Conservation (phyloP, 2,888 invertebrate genomes). For the Hoplodrina blanda region DNA sequence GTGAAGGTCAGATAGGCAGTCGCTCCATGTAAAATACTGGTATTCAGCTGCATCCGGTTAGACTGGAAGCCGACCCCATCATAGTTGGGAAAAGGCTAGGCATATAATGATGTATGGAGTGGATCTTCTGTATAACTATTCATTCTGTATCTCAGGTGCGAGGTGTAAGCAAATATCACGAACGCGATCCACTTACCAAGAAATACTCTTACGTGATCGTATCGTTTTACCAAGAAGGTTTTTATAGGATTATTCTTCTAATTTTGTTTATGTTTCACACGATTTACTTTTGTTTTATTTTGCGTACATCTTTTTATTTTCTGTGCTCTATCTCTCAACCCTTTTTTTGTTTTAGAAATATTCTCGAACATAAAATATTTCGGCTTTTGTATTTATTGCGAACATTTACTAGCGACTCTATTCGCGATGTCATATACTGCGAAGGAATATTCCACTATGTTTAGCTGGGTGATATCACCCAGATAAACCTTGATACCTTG, state of each 20-base stretch:
- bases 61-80: no score
- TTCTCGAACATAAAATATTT: not conserved
- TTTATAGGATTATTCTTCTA: slow-evolving; percentile 1
- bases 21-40: no score
- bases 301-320: not conserved
- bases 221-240: slow-evolving; percentile 10
- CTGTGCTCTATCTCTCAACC: not conserved
- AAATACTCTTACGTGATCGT: slow-evolving; percentile 31
- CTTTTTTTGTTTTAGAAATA: slow-evolving; percentile 1
- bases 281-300: not conserved
- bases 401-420: no score
- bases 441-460: no score
- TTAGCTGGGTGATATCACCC: no score
- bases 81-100: no score
- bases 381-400: no score
- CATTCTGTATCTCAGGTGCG: slow-evolving; percentile 25
- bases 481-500: no score
- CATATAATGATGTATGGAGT: no score
- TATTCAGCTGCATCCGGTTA: no score
- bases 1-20: no score
- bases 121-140: slow-evolving; percentile 4
- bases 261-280: slow-evolving; percentile 23
- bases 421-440: no score
- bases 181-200: slow-evolving; percentile 42
- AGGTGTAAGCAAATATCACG: slow-evolving; percentile 53